Conservation (phyloP, 1,140 invertebrate genomes). For the Aphis gossypii region DNA sequence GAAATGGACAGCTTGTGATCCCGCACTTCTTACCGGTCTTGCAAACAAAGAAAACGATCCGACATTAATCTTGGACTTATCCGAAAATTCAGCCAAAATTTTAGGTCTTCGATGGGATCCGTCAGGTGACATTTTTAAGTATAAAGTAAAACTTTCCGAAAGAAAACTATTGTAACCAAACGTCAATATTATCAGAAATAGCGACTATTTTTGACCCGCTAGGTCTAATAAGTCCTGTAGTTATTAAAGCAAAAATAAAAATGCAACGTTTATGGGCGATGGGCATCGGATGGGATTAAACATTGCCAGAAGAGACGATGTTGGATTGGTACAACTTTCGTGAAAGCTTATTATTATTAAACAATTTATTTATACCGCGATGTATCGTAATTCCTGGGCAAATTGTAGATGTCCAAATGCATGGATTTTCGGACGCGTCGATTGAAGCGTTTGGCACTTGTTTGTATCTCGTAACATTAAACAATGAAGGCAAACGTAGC, state of each 20-base stretch:
- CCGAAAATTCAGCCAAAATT: neutral
- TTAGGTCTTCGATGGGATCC: slow-evolving; percentile 35
- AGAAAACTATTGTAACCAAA: slow-evolving; percentile 49
- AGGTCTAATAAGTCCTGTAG: slow-evolving; percentile 58
- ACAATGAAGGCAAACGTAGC: neutral
- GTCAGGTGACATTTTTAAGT: neutral
- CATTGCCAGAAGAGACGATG: neutral
- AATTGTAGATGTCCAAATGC: no score
- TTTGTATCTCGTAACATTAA: neutral
- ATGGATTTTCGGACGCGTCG: no score
- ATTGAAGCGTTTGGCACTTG: no score
- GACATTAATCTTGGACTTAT: neutral
- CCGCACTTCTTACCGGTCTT: no score
- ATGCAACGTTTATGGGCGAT: slow-evolving; percentile 60
- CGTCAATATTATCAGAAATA: slow-evolving; percentile 59
- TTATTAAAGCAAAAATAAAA: slow-evolving; percentile 57
- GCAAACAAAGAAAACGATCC: neutral
- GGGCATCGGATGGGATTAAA: neutral
- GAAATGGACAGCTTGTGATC: no score
- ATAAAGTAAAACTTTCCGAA: neutral
- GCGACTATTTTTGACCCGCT: slow-evolving; percentile 60
- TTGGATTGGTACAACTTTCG: neutral
- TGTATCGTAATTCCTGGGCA: neutral
- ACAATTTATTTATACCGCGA: slow-evolving; percentile 53
- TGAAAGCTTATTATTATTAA: slow-evolving; percentile 15